A percentile compares a stretch with the other conserved stretches of the same genome.
phyloP scores from a whole-genome alignment of 2,888 invertebrate species.

The Slavum lentiscoides region DNA sequence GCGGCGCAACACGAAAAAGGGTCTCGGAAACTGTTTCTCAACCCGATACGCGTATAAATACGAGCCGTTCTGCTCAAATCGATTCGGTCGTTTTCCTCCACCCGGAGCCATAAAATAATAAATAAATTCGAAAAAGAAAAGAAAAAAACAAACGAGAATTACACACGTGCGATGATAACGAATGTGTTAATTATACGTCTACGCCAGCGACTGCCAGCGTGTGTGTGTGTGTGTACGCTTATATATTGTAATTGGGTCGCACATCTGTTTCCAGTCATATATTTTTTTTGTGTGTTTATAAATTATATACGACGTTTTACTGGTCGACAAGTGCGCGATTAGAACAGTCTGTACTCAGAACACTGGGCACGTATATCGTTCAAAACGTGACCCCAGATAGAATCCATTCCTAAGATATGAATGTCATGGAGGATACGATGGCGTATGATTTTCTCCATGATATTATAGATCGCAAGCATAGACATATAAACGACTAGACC shows the following conservation, averaged over 20 bases:
- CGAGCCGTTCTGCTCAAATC: neutral
- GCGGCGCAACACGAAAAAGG: neutral
- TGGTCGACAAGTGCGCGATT: too few species aligned
- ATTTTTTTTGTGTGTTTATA: too few species aligned
- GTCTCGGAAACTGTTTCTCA: constrained; percentile 5
- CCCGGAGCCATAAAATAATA: constrained; percentile 40
- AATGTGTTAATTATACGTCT: constrained; percentile 34
- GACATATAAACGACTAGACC: too few species aligned
- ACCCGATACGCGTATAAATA: neutral
- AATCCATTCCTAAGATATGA: too few species aligned
- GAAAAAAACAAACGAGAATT: neutral
- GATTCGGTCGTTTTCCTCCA: constrained; percentile 14
- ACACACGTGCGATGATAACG: neutral
- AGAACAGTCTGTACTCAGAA: too few species aligned
- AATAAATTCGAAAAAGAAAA: constrained; percentile 31
- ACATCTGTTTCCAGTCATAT: constrained; percentile 4
- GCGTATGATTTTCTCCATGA: too few species aligned
- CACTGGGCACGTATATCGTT: too few species aligned
- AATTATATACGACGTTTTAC: too few species aligned
- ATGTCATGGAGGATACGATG: too few species aligned
- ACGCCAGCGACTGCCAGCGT: neutral
- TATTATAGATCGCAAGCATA: too few species aligned
- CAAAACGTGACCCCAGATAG: too few species aligned
- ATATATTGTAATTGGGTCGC: neutral
- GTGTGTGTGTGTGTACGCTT: neutral